Percentiles rank a stretch among this genome's conserved stretches.
phyloP scores from a whole-genome alignment of 2,888 invertebrate genomes.

The Rhorus exstirpatorius region DNA sequence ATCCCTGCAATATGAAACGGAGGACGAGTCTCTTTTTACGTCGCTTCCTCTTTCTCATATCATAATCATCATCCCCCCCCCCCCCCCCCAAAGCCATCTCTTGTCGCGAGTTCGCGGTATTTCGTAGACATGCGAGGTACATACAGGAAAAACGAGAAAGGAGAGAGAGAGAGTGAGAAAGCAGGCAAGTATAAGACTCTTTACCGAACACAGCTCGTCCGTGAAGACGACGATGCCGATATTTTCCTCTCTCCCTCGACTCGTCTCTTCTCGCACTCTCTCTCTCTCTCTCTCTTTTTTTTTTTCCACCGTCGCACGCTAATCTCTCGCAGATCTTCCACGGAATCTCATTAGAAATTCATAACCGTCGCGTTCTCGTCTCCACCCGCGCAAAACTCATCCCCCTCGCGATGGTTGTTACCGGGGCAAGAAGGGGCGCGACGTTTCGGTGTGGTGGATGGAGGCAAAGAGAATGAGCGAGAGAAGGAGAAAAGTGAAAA shows the following conservation, averaged over 20 bases:
- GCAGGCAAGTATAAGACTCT: not conserved
- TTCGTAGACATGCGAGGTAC: conserved; percentile 81
- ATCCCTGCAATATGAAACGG: conserved; percentile 31
- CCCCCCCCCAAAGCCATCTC: conserved; percentile 35
- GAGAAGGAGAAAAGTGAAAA: conserved; percentile 30
- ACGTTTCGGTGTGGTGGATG: conserved; percentile 59
- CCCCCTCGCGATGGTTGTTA: conserved; percentile 16
- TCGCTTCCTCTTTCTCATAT: conserved; percentile 31
- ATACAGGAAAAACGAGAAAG: conserved; percentile 68
- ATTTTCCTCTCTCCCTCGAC: conserved; percentile 30
- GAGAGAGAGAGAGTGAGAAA: conserved; percentile 5
- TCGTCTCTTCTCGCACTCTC: conserved; percentile 47
- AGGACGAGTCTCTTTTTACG: conserved; percentile 23
- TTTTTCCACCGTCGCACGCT: conserved; percentile 76
- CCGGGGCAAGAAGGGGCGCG: conserved; percentile 54
- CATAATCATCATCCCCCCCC: conserved; percentile 43
- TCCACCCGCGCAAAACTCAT: conserved; percentile 48
- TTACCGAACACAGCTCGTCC: conserved; percentile 26
- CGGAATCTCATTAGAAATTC: conserved; percentile 86
- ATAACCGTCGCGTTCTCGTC: conserved; percentile 82
- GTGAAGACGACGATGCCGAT: not conserved
- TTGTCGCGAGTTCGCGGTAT: conserved; percentile 71
- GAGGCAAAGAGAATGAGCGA: conserved; percentile 46
- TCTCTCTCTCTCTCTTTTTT: conserved; percentile 5
- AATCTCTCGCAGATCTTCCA: conserved; percentile 85